Percentiles rank a stretch among this genome's conserved stretches.
These are phyloP conservation scores for Aplodontia rufa DNA, from an alignment of 2,113 vertebrate genomes.

Conservation along the genomic window DNA sequence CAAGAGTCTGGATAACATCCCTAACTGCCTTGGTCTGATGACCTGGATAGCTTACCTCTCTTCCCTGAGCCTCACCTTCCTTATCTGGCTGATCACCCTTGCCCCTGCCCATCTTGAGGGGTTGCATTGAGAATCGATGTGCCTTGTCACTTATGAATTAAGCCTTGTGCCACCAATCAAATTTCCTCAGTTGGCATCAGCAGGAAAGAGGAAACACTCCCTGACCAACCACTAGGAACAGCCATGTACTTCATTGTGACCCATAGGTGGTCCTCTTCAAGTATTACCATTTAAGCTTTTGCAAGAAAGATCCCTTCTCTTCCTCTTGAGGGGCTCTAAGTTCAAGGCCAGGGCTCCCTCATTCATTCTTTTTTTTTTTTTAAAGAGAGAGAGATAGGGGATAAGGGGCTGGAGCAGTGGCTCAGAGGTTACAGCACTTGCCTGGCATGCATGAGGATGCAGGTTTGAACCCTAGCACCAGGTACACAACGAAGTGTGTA, in stretches of 20 bases:
- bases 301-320: background rate
- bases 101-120: rapidly evolving
- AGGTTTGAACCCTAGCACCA: too few relatives aligned
- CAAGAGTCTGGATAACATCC: background rate
- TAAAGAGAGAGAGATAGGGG: too few relatives aligned
- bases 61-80: background rate
- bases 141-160: background rate
- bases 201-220: background rate
- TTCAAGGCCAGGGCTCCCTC: background rate
- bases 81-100: background rate
- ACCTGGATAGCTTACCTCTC: rapidly evolving
- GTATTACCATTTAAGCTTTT: background rate
- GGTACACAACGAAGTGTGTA: too few relatives aligned
- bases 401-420: too few relatives aligned
- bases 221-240: background rate
- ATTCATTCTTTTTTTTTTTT: too few relatives aligned
- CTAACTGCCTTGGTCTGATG: background rate
- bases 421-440: too few relatives aligned
- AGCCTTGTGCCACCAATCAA: background rate
- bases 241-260: background rate
- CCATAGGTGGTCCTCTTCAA: background rate
- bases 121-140: background rate
- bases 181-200: background rate
- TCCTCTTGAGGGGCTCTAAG: background rate
- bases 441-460: too few relatives aligned